Evolutionary conservation across 2,113 vertebrate genomes (phyloP).

Genomic region (Barnardius zonarius): DNA sequence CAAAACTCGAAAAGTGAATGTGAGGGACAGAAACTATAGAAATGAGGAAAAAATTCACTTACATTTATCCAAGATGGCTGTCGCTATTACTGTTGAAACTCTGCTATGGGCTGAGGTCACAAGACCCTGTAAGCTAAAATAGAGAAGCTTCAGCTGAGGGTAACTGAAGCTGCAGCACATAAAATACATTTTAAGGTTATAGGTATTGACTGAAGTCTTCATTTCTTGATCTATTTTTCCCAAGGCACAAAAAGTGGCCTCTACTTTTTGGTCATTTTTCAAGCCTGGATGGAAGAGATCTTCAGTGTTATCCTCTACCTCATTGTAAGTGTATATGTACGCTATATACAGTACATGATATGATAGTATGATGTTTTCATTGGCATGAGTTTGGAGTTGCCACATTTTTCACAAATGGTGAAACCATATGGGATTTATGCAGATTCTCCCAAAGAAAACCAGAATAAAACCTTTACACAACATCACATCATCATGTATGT

Average conservation of each 20-base stretch:
- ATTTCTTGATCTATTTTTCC: conserved; percentile 26
- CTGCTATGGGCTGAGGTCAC: conserved; percentile 67
- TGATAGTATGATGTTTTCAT: background rate
- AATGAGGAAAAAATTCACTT: conserved; percentile 65
- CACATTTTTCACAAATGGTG: background rate
- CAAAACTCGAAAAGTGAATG: conserved; percentile 33
- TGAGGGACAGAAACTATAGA: conserved; percentile 67
- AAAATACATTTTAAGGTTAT: conserved; percentile 61
- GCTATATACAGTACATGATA: background rate
- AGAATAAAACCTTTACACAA: background rate
- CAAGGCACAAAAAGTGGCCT: background rate
- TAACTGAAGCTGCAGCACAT: conserved; percentile 63
- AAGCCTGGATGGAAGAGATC: conserved; percentile 2
- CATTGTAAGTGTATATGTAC: background rate
- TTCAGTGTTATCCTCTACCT: background rate
- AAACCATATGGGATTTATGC: background rate
- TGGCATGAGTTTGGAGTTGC: background rate
- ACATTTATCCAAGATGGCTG: conserved; percentile 66
- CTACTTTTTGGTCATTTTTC: conserved; percentile 7
- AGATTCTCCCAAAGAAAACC: background rate
- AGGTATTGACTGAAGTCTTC: conserved; percentile 42
- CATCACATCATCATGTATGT: background rate
- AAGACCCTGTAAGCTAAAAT: conserved; percentile 69
- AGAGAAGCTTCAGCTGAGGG: conserved; percentile 65
- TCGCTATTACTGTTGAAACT: conserved; percentile 63